Evolutionary conservation across 2,888 invertebrate genomes (phyloP), one percentile per base, ranked within the genome.

Genomic region (Dryomyza anilis): DNA sequence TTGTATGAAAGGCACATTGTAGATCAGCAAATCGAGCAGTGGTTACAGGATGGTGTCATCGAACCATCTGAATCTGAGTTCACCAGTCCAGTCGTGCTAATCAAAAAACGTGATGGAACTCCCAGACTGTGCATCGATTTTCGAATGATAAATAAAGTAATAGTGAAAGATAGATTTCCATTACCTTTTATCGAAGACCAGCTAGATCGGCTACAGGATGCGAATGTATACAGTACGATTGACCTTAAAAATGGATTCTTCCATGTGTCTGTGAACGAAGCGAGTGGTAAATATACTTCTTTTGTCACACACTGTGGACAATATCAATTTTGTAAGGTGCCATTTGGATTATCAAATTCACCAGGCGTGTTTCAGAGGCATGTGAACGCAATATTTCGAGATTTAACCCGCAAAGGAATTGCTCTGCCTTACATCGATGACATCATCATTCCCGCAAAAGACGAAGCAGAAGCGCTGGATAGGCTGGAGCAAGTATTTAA

Each of bases 321-420:
- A 23, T 79, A 69, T 23, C 72, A 78, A 30, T 76, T 74, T 58
- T 27, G 46, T 0, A 62, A 67, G 36, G 57, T 74, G 46, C 82
- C 81, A 0, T 84, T 83, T 74, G 83, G 82, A 4, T 50, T 82
- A 5, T 68, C 68, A 5, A 78, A 77, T n/a, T n/a, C n/a, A n/a
- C n/a, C n/a, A n/a, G n/a, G n/a, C n/a, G n/a, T n/a, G n/a, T n/a
- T n/a, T n/a, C 74, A 77, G 43, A 61, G 70, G 25, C 65, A 67
- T 36, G 62, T 75, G 4, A 73, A 71, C 12, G 36, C 59, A 23
- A 62, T 68, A 16, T 70, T 69, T 63, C 55, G 62, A 10, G 45
- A 61, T 0, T 19, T 68, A 12, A 55, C 68, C 21, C 36, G 52
- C 0, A 46, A 30, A 56, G 63, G 63, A 16, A 60, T 63, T 5